phyloP scores from a whole-genome alignment of 2,113 vertebrate genomes.

The Scophthalmus maximus region DNA sequence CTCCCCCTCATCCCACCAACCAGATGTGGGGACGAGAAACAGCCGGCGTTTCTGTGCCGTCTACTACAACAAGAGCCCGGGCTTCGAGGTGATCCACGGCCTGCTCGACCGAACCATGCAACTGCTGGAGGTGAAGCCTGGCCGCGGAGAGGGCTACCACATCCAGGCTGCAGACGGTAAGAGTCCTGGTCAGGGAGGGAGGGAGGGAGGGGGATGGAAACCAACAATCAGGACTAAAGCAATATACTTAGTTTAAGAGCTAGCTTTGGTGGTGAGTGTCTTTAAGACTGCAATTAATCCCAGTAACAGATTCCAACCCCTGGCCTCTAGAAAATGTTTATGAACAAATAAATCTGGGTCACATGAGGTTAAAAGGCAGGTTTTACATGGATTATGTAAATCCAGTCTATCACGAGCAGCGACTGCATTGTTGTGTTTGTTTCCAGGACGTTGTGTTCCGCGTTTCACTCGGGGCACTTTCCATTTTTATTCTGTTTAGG shows the following conservation, averaged over 20 bases:
- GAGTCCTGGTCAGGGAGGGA: conserved; percentile 18
- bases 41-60: conserved; percentile 91
- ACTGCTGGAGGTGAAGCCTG: conserved; percentile 87
- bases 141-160: conserved; percentile 86
- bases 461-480: conserved; percentile 22
- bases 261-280: conserved; percentile 19
- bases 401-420: conserved; percentile 9
- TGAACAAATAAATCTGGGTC: conserved; percentile 13
- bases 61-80: conserved; percentile 94
- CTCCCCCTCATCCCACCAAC: conserved; percentile 19
- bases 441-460: not conserved
- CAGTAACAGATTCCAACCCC: conserved; percentile 7
- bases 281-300: conserved; percentile 32
- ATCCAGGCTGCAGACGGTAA: conserved; percentile 93
- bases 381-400: conserved; percentile 56
- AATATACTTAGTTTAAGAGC: not conserved
- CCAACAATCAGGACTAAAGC: not conserved
- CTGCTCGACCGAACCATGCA: conserved; percentile 98
- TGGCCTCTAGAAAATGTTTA: conserved; percentile 1
- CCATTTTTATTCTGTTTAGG: not conserved
- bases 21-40: conserved; percentile 95
- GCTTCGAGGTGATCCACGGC: conserved; percentile 97
- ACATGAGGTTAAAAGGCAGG: conserved; percentile 20
- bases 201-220: not conserved
- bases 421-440: conserved; percentile 9